Conservation (phyloP, 1,140 invertebrate species). For the Pinna nobilis region DNA sequence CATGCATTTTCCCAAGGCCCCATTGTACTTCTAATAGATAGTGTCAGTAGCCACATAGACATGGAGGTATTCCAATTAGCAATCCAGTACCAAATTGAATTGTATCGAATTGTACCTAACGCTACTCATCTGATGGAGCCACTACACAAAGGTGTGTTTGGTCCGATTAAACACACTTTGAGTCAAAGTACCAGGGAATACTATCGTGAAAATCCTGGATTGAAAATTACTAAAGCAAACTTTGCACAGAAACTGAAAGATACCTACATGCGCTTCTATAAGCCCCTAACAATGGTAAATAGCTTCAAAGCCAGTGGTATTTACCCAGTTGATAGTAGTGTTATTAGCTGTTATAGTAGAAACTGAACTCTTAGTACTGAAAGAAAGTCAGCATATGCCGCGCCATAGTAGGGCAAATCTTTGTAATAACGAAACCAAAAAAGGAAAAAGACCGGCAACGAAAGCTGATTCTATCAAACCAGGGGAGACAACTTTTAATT, state of each 20-base stretch:
- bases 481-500: too few relatives aligned
- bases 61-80: conserved; percentile 21
- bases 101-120: conserved; percentile 44
- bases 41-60: conserved; percentile 37
- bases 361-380: too few relatives aligned
- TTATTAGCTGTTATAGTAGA: too few relatives aligned
- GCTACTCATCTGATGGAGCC: conserved; percentile 47
- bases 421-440: too few relatives aligned
- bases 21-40: conserved; percentile 45
- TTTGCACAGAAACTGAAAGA: conserved; percentile 48
- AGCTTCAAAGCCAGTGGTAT: neutral
- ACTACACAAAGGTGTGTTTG: conserved; percentile 40
- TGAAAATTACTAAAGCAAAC: conserved; percentile 30
- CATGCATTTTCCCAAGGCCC: conserved; percentile 35
- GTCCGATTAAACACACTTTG: conserved; percentile 37
- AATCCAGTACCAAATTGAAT: conserved; percentile 27
- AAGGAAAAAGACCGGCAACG: too few relatives aligned
- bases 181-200: conserved; percentile 21
- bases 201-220: conserved; percentile 27
- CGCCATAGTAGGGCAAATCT: too few relatives aligned
- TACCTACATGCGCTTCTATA: conserved; percentile 36
- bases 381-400: too few relatives aligned
- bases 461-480: too few relatives aligned
- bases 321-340: neutral
- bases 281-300: conserved; percentile 27